Evolutionary conservation across 2,113 vertebrate species (phyloP), one percentile per base, ranked within the genome.

Genomic region (Nothobranchius kuhntae): DNA sequence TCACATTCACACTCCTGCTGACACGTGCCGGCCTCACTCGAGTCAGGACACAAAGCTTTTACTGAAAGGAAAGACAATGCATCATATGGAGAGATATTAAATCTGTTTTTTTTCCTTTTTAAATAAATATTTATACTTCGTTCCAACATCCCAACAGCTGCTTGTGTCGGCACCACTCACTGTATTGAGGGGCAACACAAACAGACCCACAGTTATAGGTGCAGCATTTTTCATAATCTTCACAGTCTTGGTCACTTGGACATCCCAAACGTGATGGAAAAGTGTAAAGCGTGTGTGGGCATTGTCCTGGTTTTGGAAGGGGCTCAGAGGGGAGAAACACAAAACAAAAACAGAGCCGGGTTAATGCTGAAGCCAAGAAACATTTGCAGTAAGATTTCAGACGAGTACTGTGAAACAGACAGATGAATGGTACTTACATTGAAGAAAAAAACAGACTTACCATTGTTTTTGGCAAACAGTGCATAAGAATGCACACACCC

Each of bases 141-240:
- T 14, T 47, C 13, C 3, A 21, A 21, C 21, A 21, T 21, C 21
- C 21, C 21, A 14, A 14, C 7, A 40, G 45, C 46, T 73, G 30
- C 30, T 30, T 30, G 30, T 3, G 30, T 30, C 30, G 3, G 30
- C 1, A 30, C 4, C 30, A 30, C 83, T 40, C 85, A 91, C 91
- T 83, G 71, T 89, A 92, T 63, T 81, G 83, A 36, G 88, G 86
- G 14, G 86, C 87, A 14, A 91, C 84, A 66, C 92, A 92, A 38
- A 90, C 82, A 12, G 87, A 72, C 15, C 82, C 85, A 53, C 89
- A 89, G 67, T 79, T 71, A 73, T 85, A 90, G 21, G 81, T 71
- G 72, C 88, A 92, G 54, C 80, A 90, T 76, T 91, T 90, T 71
- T 92, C 69, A 14, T 77, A 54, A 21, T 62, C 76, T 9, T 73